Evolutionary conservation across 35 echinoderm and acorn worm genomes (phyloP), one percentile per base, ranked within the genome.

Genomic region (Heliocidaris tuberculata): DNA sequence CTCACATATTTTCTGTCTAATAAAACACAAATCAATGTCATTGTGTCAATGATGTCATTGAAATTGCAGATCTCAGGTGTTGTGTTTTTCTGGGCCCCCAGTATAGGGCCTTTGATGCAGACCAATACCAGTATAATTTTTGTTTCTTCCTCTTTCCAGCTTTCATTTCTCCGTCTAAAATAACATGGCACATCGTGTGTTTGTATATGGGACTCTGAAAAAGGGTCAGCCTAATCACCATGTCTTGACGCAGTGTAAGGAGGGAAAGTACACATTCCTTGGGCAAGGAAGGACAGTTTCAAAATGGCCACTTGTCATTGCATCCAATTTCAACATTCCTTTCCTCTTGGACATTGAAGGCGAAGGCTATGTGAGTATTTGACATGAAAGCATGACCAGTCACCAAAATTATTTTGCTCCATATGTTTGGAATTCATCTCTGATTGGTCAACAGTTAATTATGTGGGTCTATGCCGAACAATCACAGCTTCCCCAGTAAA

Each of bases 151-250:
- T 78, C 19, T 24, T 27, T 21, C 19, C 21, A 78, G 65, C 65
- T n/a, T 78, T 6, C 21, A 27, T 7, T 78, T 60, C 59, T 19
- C 8, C 21, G 27, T 78, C 27, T 7, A 78, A 78, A 78, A 78
- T 78, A 24, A n/a, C 19, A 87, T 89, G 87, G 47, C 87, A 59
- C 96, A 98, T 56, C 94, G 32, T 12, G 50, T 98, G 6, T 98
- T 98, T 95, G 95, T 98, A 29, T 98, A 98, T 71, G 97, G 97
- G 48, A 98, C 97, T 27, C 96, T 98, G 31, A 98, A 97, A 42
- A 90, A 88, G 24, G 97, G 96, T 15, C 97, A 98, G 78, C 97
- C 97, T 8, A 98, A 97, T 86, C 93, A 96, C 86, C 48, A 90
- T 32, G 29, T 95, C 42, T 48, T 98, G 32, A 95, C 93, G 9